These are phyloP conservation scores for Kryphioiulus occultus DNA, from an alignment of 2,888 invertebrate species.

Conservation along the genomic window DNA sequence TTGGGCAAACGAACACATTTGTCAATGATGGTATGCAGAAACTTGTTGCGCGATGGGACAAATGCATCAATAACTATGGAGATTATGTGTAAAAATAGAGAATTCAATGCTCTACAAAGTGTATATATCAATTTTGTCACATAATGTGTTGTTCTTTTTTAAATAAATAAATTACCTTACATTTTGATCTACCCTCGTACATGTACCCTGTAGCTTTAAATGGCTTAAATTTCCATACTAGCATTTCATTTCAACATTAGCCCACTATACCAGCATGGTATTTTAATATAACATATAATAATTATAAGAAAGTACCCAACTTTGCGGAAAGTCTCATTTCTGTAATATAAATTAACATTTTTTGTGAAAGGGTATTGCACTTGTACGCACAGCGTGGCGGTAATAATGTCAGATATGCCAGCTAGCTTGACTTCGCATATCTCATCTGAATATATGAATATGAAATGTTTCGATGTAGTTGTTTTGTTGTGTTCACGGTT, in stretches of 20 bases:
- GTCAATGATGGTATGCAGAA: no score
- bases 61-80: no score
- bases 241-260: background rate
- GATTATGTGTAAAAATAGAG: no score
- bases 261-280: background rate
- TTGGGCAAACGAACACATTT: no score
- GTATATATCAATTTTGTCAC: no score
- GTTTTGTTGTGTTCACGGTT: background rate
- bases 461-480: background rate
- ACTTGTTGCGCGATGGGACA: no score
- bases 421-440: background rate
- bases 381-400: background rate
- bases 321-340: background rate
- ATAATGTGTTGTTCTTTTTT: no score
- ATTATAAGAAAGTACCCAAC: background rate
- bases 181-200: no score
- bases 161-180: no score
- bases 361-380: background rate
- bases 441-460: slow-evolving; percentile 12
- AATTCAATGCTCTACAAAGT: no score
- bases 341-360: background rate
- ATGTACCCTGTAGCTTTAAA: no score
- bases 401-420: background rate
- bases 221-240: no score
- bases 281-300: background rate